Evolutionary conservation across 2,888 invertebrate species (phyloP).

Genomic region (Idaea dimidiata): DNA sequence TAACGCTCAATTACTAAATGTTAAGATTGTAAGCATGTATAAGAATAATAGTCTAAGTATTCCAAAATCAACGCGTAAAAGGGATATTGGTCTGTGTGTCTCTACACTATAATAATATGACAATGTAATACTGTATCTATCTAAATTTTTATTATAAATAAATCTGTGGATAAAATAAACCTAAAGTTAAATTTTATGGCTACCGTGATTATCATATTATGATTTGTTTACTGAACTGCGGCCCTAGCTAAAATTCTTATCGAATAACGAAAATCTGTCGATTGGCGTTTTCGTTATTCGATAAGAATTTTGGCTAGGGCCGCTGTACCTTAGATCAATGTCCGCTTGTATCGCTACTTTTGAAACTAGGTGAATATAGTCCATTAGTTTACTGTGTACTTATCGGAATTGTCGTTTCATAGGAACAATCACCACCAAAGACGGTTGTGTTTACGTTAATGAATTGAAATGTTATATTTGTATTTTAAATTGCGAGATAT

Average conservation of each 20-base stretch:
- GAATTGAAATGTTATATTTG: constrained; percentile 15
- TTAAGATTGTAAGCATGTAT: constrained; percentile 26
- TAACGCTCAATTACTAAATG: constrained; percentile 69
- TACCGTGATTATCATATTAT: too few species aligned
- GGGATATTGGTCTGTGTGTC: constrained; percentile 25
- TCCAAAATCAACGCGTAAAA: not conserved
- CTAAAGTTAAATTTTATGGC: too few species aligned
- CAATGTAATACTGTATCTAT: not conserved
- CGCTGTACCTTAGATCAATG: not conserved
- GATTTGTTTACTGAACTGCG: too few species aligned
- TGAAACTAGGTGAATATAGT: constrained; percentile 50
- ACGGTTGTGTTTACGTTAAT: constrained; percentile 52
- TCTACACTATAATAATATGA: not conserved
- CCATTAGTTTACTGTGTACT: constrained; percentile 52
- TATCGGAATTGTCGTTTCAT: constrained; percentile 17
- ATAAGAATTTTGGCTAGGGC: too few species aligned
- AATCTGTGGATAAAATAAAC: too few species aligned
- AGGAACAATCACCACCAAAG: constrained; percentile 29
- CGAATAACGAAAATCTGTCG: too few species aligned
- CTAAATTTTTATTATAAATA: too few species aligned
- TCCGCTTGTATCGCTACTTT: constrained; percentile 16
- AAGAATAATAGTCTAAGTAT: not conserved
- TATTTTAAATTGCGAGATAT: constrained; percentile 22
- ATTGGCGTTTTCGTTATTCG: too few species aligned
- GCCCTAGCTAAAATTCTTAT: too few species aligned